phyloP scores from a whole-genome alignment of 2,797 vertebrate genomes.

The Clarias laeviceps region DNA sequence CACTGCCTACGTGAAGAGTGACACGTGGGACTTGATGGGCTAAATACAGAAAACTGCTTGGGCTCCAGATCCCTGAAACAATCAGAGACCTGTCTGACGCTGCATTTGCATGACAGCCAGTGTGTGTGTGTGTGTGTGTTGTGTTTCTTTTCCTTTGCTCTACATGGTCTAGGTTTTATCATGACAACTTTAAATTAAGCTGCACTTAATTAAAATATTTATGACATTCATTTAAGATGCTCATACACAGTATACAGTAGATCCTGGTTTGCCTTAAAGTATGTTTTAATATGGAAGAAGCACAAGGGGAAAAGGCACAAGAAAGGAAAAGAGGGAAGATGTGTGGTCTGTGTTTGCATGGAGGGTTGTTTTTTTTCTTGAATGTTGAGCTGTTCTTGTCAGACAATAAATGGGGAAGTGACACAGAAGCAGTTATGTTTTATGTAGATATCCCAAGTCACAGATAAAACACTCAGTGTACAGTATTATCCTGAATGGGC shows the following conservation, averaged over 20 bases:
- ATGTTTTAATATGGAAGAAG: conserved; percentile 17
- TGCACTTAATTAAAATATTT: conserved; percentile 2
- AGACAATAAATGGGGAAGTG: conserved; percentile 53
- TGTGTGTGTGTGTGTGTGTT: conserved; percentile 13
- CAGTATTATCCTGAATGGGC: neutral
- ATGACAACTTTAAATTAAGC: neutral
- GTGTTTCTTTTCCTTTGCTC: neutral
- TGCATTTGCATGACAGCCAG: conserved; percentile 68
- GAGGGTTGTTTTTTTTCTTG: neutral
- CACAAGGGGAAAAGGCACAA: conserved; percentile 16
- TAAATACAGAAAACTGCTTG: conserved; percentile 59
- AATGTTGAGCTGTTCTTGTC: conserved; percentile 15
- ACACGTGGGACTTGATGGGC: conserved; percentile 50
- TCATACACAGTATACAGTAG: neutral
- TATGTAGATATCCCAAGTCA: neutral
- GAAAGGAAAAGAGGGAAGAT: neutral
- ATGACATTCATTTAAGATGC: neutral
- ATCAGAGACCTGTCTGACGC: conserved; percentile 63
- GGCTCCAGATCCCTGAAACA: conserved; percentile 61
- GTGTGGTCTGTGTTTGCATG: conserved; percentile 7
- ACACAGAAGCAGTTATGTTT: conserved; percentile 38
- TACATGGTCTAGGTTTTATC: neutral
- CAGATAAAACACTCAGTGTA: neutral
- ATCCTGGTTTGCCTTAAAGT: neutral
- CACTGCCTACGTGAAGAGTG: conserved; percentile 47